Evolutionary conservation across 1,140 invertebrate species (phyloP).

Genomic region (Himalopsyche phryganea): DNA sequence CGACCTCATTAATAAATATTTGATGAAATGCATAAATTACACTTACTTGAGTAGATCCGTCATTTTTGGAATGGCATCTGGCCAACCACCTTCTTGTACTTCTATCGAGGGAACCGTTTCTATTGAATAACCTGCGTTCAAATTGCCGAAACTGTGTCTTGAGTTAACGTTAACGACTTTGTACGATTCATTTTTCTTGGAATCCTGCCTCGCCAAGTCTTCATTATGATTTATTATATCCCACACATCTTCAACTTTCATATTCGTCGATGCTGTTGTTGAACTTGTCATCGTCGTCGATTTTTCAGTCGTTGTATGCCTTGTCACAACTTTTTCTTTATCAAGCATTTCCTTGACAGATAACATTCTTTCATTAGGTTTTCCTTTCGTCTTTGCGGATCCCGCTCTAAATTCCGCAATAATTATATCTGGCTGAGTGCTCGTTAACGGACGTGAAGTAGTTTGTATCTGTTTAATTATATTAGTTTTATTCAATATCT

Average conservation of each 20-base stretch:
- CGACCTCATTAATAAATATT: too few species aligned
- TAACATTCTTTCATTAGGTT: constrained; percentile 11
- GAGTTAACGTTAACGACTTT: background rate
- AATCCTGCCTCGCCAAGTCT: constrained; percentile 9
- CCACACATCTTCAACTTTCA: constrained; percentile 29
- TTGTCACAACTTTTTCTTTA: constrained; percentile 17
- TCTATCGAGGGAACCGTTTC: constrained; percentile 19
- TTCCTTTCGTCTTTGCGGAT: constrained; percentile 8
- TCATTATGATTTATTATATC: constrained; percentile 32
- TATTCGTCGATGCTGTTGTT: constrained; percentile 6
- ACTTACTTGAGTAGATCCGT: background rate
- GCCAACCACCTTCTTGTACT: constrained; percentile 2
- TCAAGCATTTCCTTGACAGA: constrained; percentile 27
- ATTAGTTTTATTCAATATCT: background rate
- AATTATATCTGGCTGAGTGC: constrained; percentile 21
- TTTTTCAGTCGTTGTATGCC: background rate
- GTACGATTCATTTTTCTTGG: constrained; percentile 1
- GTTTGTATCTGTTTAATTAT: background rate
- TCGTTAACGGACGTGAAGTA: background rate
- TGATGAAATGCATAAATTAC: too few species aligned
- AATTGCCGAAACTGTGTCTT: background rate
- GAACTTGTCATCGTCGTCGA: background rate
- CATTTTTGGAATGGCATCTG: background rate
- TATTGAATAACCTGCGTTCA: constrained; percentile 6
- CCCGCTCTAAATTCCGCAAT: constrained; percentile 27